These are phyloP conservation scores for Oopsacas minuta DNA, from an alignment of 37 sponge, comb jelly and placozoan genomes.

Conservation along the genomic window DNA sequence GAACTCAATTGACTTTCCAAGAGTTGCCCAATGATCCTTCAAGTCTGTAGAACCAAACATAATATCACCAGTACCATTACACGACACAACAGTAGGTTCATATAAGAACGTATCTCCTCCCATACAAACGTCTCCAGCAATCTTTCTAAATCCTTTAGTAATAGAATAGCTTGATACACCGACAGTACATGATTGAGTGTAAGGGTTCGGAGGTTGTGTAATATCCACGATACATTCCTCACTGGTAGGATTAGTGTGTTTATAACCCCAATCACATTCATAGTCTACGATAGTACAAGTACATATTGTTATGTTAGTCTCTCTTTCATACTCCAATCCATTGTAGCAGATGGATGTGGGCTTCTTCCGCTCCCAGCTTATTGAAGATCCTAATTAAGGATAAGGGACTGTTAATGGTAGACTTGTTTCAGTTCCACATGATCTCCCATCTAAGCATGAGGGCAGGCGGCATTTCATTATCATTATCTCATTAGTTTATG, in stretches of 20 bases:
- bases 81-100: background rate
- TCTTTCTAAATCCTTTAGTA: conserved; percentile 2
- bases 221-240: background rate
- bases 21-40: background rate
- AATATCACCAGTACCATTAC: background rate
- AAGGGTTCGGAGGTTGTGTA: background rate
- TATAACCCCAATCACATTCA: background rate
- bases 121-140: background rate
- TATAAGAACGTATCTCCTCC: background rate
- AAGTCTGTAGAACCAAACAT: background rate
- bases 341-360: background rate
- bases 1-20: background rate
- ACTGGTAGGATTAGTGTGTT: background rate
- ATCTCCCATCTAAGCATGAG: too few relatives aligned
- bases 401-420: too few relatives aligned
- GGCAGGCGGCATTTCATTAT: too few relatives aligned
- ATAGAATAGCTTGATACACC: background rate
- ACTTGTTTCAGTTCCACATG: too few relatives aligned
- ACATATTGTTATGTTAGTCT: background rate
- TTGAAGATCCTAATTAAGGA: background rate
- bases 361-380: background rate
- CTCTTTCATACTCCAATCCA: background rate
- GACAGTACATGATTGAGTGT: background rate
- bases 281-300: background rate
- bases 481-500: too few relatives aligned